Conservation (phyloP, 1,140 invertebrate genomes). For the Colletes gigas region DNA sequence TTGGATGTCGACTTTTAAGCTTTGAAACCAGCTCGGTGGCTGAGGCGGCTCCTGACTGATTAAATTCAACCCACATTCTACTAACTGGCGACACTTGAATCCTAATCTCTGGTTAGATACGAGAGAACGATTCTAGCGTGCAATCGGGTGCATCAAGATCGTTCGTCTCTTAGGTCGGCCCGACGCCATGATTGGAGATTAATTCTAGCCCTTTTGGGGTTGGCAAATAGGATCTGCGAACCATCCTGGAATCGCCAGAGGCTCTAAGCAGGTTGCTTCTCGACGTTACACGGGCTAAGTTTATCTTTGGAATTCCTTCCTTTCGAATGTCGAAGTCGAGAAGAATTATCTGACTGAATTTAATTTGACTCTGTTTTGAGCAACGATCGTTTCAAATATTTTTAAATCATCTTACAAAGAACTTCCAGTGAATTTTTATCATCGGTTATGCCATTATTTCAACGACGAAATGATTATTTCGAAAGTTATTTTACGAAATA, state of each 20-base stretch:
- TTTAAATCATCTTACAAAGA: too few species aligned
- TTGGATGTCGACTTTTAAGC: neutral
- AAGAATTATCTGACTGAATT: too few species aligned
- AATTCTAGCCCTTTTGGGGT: neutral
- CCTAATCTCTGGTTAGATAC: slow-evolving; percentile 27
- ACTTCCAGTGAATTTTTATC: too few species aligned
- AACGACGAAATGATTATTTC: too few species aligned
- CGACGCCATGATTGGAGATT: slow-evolving; percentile 9
- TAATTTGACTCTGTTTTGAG: too few species aligned
- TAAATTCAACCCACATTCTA: slow-evolving; percentile 34
- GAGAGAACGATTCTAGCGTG: slow-evolving; percentile 7
- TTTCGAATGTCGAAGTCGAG: too few species aligned
- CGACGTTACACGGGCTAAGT: neutral
- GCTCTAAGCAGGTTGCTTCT: too few species aligned
- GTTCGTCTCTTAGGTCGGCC: slow-evolving; percentile 4
- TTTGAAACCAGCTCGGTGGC: neutral
- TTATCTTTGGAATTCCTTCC: neutral
- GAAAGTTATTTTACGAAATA: too few species aligned
- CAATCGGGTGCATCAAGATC: neutral
- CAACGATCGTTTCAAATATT: too few species aligned
- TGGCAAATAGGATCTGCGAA: neutral
- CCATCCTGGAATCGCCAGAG: neutral
- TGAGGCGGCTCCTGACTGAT: neutral
- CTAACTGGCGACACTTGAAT: slow-evolving; percentile 9
- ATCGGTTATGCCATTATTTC: too few species aligned